These are phyloP conservation scores for Fulica atra DNA, from an alignment of 2,113 vertebrate genomes.

Conservation along the genomic window DNA sequence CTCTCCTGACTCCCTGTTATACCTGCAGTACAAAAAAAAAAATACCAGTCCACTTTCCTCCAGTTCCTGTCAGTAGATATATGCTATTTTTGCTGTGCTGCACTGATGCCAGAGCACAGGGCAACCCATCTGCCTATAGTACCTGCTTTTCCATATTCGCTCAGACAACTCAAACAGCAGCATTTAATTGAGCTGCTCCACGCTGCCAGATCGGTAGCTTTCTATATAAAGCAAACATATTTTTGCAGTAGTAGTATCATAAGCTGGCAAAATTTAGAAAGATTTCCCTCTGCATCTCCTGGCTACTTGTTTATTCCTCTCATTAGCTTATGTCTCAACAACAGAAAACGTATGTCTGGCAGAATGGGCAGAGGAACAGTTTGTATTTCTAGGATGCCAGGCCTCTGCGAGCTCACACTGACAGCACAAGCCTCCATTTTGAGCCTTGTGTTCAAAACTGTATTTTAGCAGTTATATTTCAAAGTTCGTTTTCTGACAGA, in stretches of 20 bases:
- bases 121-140: slow-evolving; percentile 40
- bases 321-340: not conserved
- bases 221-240: slow-evolving; percentile 20
- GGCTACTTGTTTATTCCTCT: not conserved
- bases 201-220: not conserved
- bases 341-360: not conserved
- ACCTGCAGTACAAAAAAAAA: not conserved
- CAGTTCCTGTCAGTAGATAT: slow-evolving; percentile 9
- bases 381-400: slow-evolving; percentile 59
- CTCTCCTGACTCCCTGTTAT: not conserved
- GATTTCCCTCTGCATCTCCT: not conserved
- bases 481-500: slow-evolving; percentile 44
- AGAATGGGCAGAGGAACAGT: slow-evolving; percentile 3
- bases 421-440: slow-evolving; percentile 72
- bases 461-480: slow-evolving; percentile 38
- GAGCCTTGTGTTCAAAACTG: slow-evolving; percentile 62
- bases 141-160: slow-evolving; percentile 21
- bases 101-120: slow-evolving; percentile 37
- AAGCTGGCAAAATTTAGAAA: not conserved
- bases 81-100: slow-evolving; percentile 47
- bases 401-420: slow-evolving; percentile 47
- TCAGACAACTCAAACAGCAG: slow-evolving; percentile 25
- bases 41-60: not conserved
- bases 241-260: not conserved
- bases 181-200: slow-evolving; percentile 38